phyloP scores from a whole-genome alignment of 2,797 vertebrate species.

The Cynopterus sphinx region DNA sequence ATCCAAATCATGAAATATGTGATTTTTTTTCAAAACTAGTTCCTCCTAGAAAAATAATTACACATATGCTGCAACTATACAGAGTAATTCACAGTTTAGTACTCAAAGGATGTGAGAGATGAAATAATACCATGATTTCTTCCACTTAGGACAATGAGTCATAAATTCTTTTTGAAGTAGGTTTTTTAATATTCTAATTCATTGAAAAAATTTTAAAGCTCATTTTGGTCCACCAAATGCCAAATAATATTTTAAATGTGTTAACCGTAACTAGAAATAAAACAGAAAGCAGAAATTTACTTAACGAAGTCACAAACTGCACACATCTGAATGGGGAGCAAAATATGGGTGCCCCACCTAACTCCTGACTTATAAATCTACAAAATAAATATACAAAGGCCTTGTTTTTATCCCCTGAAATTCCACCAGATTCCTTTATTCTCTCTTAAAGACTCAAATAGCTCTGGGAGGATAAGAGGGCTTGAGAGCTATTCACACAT shows the following conservation, averaged over 20 bases:
- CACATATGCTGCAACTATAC: neutral
- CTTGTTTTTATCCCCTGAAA: conserved; percentile 7
- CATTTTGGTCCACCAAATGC: neutral
- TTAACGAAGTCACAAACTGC: neutral
- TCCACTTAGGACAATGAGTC: conserved; percentile 2
- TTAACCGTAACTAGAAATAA: neutral
- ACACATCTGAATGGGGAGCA: neutral
- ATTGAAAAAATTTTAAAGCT: conserved; percentile 3
- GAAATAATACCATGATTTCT: conserved; percentile 24
- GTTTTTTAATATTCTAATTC: conserved; percentile 35
- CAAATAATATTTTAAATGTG: conserved; percentile 23
- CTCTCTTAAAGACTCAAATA: neutral
- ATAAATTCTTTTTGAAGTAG: conserved; percentile 14
- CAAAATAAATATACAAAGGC: neutral
- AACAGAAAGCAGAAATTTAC: neutral
- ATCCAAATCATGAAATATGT: neutral
- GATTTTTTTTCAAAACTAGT: neutral
- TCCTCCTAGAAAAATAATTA: conserved; percentile 30
- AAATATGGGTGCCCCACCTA: neutral
- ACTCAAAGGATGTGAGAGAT: neutral
- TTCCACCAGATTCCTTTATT: neutral
- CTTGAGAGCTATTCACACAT: neutral
- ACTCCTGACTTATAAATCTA: neutral
- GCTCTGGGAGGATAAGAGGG: neutral
- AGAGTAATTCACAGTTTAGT: neutral